Evolutionary conservation across 2,113 vertebrate genomes (phyloP).

Genomic region (Fulmarus glacialis): DNA sequence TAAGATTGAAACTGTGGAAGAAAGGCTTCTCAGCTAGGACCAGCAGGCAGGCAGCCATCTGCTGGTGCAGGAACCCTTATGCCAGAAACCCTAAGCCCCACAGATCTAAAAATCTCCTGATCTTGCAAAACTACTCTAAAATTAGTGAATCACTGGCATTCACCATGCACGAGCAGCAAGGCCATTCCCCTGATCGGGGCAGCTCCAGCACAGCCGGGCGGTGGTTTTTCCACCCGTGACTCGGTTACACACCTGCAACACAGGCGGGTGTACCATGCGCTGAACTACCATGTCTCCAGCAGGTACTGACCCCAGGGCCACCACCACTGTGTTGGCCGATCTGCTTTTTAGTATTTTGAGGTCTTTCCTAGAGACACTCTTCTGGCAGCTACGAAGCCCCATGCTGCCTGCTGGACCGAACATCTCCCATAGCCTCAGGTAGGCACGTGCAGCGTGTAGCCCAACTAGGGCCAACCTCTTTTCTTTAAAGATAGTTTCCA

Average conservation of each 20-base stretch:
- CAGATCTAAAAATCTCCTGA: constrained; percentile 15
- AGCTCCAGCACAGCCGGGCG: not conserved
- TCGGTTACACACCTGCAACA: rapidly evolving
- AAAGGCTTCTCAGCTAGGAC: constrained; percentile 30
- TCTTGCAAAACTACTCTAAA: constrained; percentile 51
- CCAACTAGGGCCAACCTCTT: not conserved
- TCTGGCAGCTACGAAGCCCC: not conserved
- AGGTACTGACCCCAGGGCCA: not conserved
- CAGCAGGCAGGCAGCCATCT: constrained; percentile 24
- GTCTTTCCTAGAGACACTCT: not conserved
- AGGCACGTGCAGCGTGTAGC: not conserved
- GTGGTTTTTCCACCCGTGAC: not conserved
- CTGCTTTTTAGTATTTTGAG: not conserved
- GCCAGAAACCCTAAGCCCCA: not conserved
- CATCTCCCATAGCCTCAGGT: not conserved
- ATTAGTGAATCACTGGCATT: not conserved
- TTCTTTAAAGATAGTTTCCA: not conserved
- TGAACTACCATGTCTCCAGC: not conserved
- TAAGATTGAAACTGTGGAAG: not conserved
- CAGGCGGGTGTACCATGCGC: not conserved
- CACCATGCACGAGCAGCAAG: rapidly evolving
- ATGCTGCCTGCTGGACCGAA: not conserved
- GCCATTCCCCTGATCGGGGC: not conserved
- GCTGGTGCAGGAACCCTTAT: not conserved
- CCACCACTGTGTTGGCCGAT: not conserved